Evolutionary conservation across 2,797 vertebrate genomes (phyloP), one percentile per base, ranked within the genome.

Genomic region (Lithobates pipiens): DNA sequence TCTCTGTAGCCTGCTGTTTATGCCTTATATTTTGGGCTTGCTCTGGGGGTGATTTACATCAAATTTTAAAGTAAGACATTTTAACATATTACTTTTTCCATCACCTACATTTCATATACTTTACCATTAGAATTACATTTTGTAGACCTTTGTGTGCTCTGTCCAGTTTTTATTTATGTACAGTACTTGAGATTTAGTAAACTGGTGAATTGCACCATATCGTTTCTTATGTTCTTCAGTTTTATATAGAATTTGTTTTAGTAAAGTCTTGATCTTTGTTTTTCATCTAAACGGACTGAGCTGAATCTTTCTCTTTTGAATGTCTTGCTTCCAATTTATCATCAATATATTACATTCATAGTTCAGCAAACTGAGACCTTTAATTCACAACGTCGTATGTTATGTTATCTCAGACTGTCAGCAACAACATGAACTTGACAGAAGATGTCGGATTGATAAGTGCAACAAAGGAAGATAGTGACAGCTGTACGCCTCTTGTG

Each of bases 291-390:
- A 61, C 27, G 61, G 54, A 72, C 18, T 15, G 15, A 23, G 13
- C 23, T 54, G 11, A 46, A 39, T 16, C 50, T 29, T 13, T 34
- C 44, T 18, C 57, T 27, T 73, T 78, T 29, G n/a, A n/a, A 27
- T 82, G 25, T 72, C 65, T 72, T 36, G 4, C 34, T 80, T 86
- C 61, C 76, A 86, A 88, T 90, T 90, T 89, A 84, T 69, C 74
- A 54, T 86, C 70, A 77, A n/a, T 78, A 75, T 61, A 69, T 86
- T 83, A 70, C 77, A 86, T 83, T 82, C 39, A 77, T 57, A 83
- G 80, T 83, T 84, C 36, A 67, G 68, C 10, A 68, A 88, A 88
- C 75, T 86, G 80, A 83, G 76, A 83, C 85, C 80, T 79, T 82
- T 83, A 78, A 86, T 83, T 86, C 75, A 83, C 54, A 73, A 44